Evolutionary conservation across 2,113 vertebrate genomes (phyloP).

Genomic region (Empidonax alnorum): DNA sequence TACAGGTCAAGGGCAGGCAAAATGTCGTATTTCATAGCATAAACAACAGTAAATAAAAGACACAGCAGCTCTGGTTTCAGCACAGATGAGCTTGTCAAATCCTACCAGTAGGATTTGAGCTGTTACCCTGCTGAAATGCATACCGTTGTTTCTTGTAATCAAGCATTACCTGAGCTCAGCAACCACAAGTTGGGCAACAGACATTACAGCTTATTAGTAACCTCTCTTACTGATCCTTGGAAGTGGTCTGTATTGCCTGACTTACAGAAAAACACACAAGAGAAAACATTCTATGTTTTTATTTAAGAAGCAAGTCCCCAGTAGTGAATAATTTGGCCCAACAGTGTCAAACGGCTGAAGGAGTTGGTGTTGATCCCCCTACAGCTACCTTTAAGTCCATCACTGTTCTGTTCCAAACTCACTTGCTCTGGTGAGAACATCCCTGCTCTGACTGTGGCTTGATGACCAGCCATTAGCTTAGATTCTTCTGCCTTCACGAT

Average conservation of each 20-base stretch:
- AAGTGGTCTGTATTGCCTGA: not conserved
- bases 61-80: not conserved
- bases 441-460: not conserved
- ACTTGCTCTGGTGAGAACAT: not conserved
- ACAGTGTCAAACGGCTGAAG: not conserved
- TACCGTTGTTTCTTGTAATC: not conserved
- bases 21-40: not conserved
- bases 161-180: not conserved
- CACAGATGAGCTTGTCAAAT: not conserved
- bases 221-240: not conserved
- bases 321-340: not conserved
- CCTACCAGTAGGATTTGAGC: not conserved
- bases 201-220: not conserved
- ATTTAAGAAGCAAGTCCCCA: not conserved
- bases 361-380: not conserved
- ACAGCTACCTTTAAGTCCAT: accelerated
- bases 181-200: not conserved
- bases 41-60: not conserved
- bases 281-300: not conserved
- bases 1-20: not conserved
- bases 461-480: not conserved
- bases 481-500: not conserved
- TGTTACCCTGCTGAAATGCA: not conserved
- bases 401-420: not conserved
- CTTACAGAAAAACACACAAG: not conserved